Base-by-base conservation (phyloP, 2,797 vertebrate genomes). In the Microchirus variegatus region DNA sequence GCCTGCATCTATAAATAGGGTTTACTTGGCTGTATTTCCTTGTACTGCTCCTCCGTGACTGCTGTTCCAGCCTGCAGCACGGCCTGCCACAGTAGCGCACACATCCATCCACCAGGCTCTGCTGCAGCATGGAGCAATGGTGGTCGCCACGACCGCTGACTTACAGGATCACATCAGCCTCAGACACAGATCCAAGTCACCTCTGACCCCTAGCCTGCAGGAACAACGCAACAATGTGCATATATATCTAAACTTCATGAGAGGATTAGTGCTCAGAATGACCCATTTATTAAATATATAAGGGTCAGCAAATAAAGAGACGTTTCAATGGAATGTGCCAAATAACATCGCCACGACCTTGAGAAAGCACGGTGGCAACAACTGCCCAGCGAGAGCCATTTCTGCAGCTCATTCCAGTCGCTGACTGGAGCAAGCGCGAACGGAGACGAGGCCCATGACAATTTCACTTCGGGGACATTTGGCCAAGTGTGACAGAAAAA, bases 1-100 rank as follows among this genome's bases (percentile, higher is more conserved):
- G 61, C 60, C 54, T 75, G 59, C 52, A 67, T 80, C 81, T 85
- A 86, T 85, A 82, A 87, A 89, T 86, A 86, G 77, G 31, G 58
- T 70, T 63, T 65, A 67, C 74, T 76, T 70, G 65, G 78, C 79
- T 73, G 70, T 53, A 41, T 77, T 50, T 76, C 43, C 67, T 70
- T 22, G 11, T 53, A 43, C 67, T 40, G 46, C 62, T 72, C 73
- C 56, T 75, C 73, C 18, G 9, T 70, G 68, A 62, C 74, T 75
- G 70, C 62, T 51, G 71, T 58, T 73, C 55, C 57, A 36, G 48
- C 83, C 77, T 53, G 69, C 73, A 76, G 83, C 81, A 36, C 58
- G 60, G 64, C 80, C 83, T 60, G 66, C 71, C 48, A 71, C 53
- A 41, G 69, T 71, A 78, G 55, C 17, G 50, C 61, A 63, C 61